A percentile compares a stretch with the other conserved stretches of the same genome.
These are phyloP conservation scores for Rhopalosiphum padi DNA, from an alignment of 1,140 invertebrate genomes.

Conservation along the genomic window DNA sequence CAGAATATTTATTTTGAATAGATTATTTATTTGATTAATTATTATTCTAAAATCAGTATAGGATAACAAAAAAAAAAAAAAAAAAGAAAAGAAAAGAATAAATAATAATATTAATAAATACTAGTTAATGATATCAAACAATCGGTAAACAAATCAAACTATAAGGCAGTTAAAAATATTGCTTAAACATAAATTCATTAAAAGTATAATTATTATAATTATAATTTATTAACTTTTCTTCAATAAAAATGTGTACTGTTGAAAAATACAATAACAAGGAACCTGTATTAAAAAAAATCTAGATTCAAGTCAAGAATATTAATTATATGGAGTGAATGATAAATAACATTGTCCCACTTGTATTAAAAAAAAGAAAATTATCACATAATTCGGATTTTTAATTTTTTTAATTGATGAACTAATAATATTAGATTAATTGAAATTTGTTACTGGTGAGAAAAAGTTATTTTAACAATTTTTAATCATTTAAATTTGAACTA, in stretches of 20 bases:
- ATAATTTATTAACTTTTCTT: neutral
- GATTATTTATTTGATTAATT: constrained; percentile 37
- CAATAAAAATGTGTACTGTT: constrained; percentile 28
- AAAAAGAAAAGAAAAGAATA: too few relatives aligned
- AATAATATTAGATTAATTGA: neutral
- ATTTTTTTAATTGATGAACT: neutral
- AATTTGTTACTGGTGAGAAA: neutral
- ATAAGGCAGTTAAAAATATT: constrained; percentile 44
- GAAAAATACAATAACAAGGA: constrained; percentile 44
- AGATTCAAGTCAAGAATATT: neutral
- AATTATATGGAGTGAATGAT: neutral
- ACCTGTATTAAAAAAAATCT: constrained; percentile 29
- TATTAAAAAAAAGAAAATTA: neutral
- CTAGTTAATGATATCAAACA: constrained; percentile 34
- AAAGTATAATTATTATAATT: constrained; percentile 36
- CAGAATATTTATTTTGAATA: constrained; percentile 30
- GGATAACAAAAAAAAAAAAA: constrained; percentile 43
- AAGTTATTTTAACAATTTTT: constrained; percentile 19
- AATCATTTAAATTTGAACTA: constrained; percentile 52
- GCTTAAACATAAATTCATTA: constrained; percentile 5
- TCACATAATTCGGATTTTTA: constrained; percentile 7
- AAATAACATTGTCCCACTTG: neutral
- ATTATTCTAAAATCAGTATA: constrained; percentile 35
- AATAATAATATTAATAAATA: constrained; percentile 31
- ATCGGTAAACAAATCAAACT: constrained; percentile 51